A percentile compares a stretch with the other conserved stretches of the same genome.
Evolutionary conservation across 1,140 invertebrate genomes (phyloP).

Genomic region (Carposina sasakii): DNA sequence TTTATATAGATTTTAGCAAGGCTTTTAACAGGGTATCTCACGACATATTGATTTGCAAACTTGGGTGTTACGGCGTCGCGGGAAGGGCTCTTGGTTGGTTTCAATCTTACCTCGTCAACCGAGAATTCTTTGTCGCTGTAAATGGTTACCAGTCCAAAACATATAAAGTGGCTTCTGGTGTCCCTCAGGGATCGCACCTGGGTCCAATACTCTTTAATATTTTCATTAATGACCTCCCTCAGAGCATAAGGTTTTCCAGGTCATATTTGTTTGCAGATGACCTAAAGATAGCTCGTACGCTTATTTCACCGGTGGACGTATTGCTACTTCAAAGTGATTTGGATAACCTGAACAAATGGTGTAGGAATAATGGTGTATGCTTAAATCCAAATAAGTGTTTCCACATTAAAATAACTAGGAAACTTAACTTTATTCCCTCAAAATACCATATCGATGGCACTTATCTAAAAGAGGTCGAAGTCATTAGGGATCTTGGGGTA

Average conservation of each 20-base stretch:
- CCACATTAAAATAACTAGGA: no score
- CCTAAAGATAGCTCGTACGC: no score
- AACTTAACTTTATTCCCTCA: no score
- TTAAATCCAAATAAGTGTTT: no score
- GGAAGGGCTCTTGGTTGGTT: background rate
- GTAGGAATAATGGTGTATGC: no score
- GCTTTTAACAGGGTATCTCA: background rate
- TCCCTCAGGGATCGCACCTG: background rate
- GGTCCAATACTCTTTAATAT: background rate
- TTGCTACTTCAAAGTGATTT: no score
- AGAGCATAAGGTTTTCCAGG: background rate
- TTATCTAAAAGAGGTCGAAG: no score
- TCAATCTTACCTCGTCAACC: background rate
- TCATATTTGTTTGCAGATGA: background rate
- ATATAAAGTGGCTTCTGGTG: background rate
- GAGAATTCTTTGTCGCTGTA: background rate
- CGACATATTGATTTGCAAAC: background rate
- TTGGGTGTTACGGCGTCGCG: background rate
- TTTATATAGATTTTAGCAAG: background rate
- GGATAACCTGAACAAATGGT: no score
- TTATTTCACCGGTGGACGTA: no score
- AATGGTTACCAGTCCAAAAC: background rate
- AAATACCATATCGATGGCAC: no score
- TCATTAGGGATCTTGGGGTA: no score
- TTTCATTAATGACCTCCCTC: background rate